Base-by-base conservation (phyloP, 1,140 invertebrate species). In the Drosophila athabasca region DNA sequence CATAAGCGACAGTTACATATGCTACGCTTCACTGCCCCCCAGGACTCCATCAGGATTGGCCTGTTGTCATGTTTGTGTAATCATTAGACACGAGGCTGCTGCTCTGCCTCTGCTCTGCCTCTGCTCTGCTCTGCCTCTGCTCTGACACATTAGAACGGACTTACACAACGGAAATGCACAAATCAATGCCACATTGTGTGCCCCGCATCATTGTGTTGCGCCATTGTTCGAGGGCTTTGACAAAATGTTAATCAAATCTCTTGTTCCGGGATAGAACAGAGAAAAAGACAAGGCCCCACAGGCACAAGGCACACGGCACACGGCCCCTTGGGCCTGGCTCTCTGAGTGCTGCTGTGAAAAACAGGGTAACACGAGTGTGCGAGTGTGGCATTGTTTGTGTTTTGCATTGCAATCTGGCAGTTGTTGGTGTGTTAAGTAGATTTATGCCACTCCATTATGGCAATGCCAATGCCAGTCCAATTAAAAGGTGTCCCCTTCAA, bases 161-260 rank as follows among this genome's bases (percentile, higher is more conserved):
- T 62, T 53, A 35, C 17, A 17, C 3, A 35, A 19, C 13, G 17
- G 62, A 73, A 57, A 62, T 62, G 57, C 58, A 71, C 55, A 72
- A 73, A 57, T 71, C 51, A 73, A 72, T 69, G 65, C 54, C 65
- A 64, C 61, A 64, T 59, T 64, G 53, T 64, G 29, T 58, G 35
- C 13, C 39, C 35, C 8, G n/a, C 41, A 44, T 17, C 35, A 46
- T 52, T 64, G 60, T 62, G 57, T 64, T 19, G 17, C 24, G 45
- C 39, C 35, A 49, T 60, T 58, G 41, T 50, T 57, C 67, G 26
- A 35, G 46, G 57, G 53, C 55, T 58, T 62, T 45, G 52, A 52
- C 53, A 55, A 72, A 68, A 65, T 76, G 66, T 68, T 79, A 79
- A 84, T 72, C 71, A 72, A 84, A 68, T 84, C 59, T 52, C 46